A percentile compares a stretch with the other conserved stretches of the same genome.
These are phyloP conservation scores for Paratilapia polleni DNA, from an alignment of 2,113 vertebrate species.

Conservation along the genomic window DNA sequence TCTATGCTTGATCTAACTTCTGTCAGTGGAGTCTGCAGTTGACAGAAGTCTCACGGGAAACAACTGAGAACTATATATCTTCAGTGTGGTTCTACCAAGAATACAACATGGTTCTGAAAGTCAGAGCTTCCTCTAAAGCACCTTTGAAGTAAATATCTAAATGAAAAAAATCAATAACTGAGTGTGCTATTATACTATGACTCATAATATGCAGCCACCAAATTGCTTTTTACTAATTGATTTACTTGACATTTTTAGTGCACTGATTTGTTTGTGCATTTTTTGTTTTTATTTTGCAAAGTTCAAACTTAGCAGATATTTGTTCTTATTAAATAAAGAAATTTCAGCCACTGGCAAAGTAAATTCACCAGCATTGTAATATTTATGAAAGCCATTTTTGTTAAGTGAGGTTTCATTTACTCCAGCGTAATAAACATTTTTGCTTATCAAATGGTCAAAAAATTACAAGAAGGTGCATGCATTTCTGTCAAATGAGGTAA, in stretches of 20 bases:
- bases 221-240: constrained; percentile 1
- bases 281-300: not conserved
- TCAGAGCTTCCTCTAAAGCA: constrained; percentile 24
- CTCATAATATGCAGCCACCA: not conserved
- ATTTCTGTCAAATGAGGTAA: not conserved
- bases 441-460: not conserved
- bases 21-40: constrained; percentile 50
- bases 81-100: constrained; percentile 5
- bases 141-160: constrained; percentile 3
- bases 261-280: not conserved
- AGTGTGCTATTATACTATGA: not conserved
- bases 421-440: not conserved
- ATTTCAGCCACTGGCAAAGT: not conserved
- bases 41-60: constrained; percentile 47
- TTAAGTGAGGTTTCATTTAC: not conserved
- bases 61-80: constrained; percentile 35
- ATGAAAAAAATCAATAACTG: constrained; percentile 12
- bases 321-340: not conserved
- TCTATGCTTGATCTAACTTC: constrained; percentile 70
- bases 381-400: not conserved
- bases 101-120: constrained; percentile 21
- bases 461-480: not conserved
- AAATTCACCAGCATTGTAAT: not conserved
- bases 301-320: not conserved
- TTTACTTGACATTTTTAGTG: not conserved